Evolutionary conservation across 2,113 vertebrate genomes (phyloP), one percentile per base, ranked within the genome.

Genomic region (Nansenia antarctica): DNA sequence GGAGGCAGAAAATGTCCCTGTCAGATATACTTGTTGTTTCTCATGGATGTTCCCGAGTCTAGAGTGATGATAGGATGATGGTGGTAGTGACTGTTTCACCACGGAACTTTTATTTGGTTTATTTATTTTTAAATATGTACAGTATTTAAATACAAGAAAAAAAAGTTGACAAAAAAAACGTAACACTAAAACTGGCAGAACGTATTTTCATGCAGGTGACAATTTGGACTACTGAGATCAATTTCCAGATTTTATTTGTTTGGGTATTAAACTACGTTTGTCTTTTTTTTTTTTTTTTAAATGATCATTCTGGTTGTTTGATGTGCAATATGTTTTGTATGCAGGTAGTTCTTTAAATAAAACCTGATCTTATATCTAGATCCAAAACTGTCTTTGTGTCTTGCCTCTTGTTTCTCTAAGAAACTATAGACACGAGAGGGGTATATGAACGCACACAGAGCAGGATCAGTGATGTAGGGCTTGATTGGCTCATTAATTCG

Each of bases 281-380:
- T 82, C 60, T 83, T 92, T 94, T 93, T 90, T 92, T 85, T 94
- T 93, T 95, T 78, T 32, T n/a, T n/a, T n/a, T n/a, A n/a, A 91
- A 90, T 81, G 81, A 95, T 94, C 82, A 91, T 97, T 96, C 96
- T 95, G 93, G 93, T 97, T 98, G 97, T 96, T 98, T 98, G 95
- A 98, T 98, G 96, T 99, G 97, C 97, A 99, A 98, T 98, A 99
- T 98, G 96, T 98, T 99, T 98, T 98, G 96, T 98, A 98, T 98
- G 96, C 96, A 96, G 94, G 93, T 98, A 98, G 96, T 98, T 98
- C 96, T 94, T n/a, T 94, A 94, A 97, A 99, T 99, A 99, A 98
- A 95, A 95, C 94, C 95, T 93, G 96, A 96, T 98, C 96, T 99
- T 97, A 92, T 94, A 94, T 93, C 90, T 95, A 92, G 94, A 94